A percentile compares a stretch with the other conserved stretches of the same genome.
phyloP scores from a whole-genome alignment of 2,113 vertebrate genomes.

The Zosterops pallidus region DNA sequence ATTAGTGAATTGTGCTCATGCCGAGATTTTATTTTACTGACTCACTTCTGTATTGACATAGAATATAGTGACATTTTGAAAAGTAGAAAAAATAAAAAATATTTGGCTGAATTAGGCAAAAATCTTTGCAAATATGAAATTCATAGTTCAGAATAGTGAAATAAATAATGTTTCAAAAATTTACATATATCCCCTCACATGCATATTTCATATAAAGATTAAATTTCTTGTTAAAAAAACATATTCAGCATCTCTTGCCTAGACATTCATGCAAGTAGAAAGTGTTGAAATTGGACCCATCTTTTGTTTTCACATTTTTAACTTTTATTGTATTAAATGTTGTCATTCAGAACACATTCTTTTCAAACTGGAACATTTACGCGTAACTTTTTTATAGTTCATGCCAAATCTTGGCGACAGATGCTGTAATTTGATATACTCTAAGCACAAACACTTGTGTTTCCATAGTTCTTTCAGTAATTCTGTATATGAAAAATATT shows the following conservation, averaged over 20 bases:
- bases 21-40: neutral
- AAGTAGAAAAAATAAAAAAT: neutral
- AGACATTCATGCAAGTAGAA: neutral
- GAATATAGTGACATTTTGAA: neutral
- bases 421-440: neutral
- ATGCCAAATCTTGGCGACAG: neutral
- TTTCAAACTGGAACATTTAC: neutral
- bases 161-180: neutral
- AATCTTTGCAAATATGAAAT: neutral
- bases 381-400: neutral
- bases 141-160: neutral
- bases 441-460: neutral
- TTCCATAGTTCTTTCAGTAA: neutral
- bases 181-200: neutral
- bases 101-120: neutral
- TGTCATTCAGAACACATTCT: neutral
- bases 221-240: neutral
- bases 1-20: neutral
- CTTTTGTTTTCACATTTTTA: neutral
- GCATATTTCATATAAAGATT: neutral
- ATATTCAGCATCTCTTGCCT: neutral
- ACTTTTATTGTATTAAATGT: neutral
- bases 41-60: neutral
- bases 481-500: neutral
- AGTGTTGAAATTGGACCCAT: neutral